Base-by-base conservation (phyloP, 2,888 invertebrate genomes). In the Chloromyia formosa region DNA sequence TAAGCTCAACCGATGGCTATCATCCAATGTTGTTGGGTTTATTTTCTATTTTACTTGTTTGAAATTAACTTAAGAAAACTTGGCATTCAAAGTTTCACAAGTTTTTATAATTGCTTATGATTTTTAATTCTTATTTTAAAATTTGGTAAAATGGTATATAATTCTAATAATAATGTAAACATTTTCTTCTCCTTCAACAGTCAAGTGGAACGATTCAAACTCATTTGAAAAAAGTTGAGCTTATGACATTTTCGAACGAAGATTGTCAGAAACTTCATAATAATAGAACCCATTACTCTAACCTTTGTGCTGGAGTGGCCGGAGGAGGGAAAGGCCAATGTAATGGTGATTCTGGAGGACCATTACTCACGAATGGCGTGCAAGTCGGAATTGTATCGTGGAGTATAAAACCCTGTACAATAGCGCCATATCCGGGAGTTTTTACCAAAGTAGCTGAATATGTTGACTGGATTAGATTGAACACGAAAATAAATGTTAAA, bases 251-350 rank as follows among this genome's bases (percentile, higher is more conserved):
- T 74, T 80, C 83, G 10, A 83, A 86, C 73, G 81, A 80, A 16
- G 84, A 84, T 75, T 87, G 87, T 77, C 80, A 80, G 16, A 76
- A 78, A 3, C 80, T 81, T 0, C 84, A 85, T 72, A 78, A 81
- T 56, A 75, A 78, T 0, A 78, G 80, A 66, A 80, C 83, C 23
- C 82, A 84, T 74, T 45, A 74, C 0, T 83, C 82, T n/a, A 85
- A 86, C 76, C 80, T 87, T 49, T 87, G 87, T 77, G 87, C 86
- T 1, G 87, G 86, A 1, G 80, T 85, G 12, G 81, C 83, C 0
- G 83, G 83, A 73, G 87, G 87, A 12, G 86, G 87, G 4, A 85
- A 82, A 78, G 87, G 87, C 1, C 86, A 86, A 77, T 87, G 87
- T 78, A 85, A 82, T 71, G 85, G 85, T 1, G 85, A 85, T 76